Evolutionary conservation across 2,888 invertebrate genomes (phyloP), one percentile per base, ranked within the genome.

Genomic region (Patella pellucida): DNA sequence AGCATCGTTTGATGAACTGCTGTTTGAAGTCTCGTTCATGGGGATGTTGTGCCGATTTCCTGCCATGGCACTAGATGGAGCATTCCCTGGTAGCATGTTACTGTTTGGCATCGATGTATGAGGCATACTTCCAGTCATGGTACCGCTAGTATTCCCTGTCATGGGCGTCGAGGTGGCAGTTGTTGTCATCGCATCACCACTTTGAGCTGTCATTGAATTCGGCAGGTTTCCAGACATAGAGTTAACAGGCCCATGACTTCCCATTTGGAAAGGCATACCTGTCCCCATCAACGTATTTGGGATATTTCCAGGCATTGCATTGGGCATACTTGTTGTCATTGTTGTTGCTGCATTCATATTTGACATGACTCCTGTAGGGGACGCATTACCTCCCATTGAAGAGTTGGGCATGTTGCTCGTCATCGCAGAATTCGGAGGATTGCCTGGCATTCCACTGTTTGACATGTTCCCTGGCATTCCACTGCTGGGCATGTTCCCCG

Each of bases 401-500:
- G 62, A 19, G 12, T 62, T 62, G 3, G 62, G 62, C 62, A 62
- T 62, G 23, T 62, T 62, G 19, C 62, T 23, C n/a, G 52, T 41
- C 74, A 74, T 74, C 41, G 54, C 31, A 54, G 62, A 62, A 62
- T 62, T 70, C 5, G 70, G 31, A 50, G 69, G 52, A 67, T 67
- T 71, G 19, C 71, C 72, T 69, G 52, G 68, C 52, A 69, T 74
- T 51, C 56, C 69, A 69, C 72, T 77, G 41, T 41, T 68, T 11
- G 72, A 15, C 27, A 23, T 50, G 31, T 52, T 52, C 31, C 52
- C 62, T 70, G 76, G 27, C 74, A 79, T 76, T 52, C 69, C 41
- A 68, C 71, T 76, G 11, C 41, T 41, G 23, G 79, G 73, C 76
- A 78, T 76, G 68, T 75, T 76, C 31, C 77, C 75, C 9, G 75